These are phyloP conservation scores for Xiphophorus hellerii DNA, from an alignment of 2,113 vertebrate genomes.

Conservation along the genomic window DNA sequence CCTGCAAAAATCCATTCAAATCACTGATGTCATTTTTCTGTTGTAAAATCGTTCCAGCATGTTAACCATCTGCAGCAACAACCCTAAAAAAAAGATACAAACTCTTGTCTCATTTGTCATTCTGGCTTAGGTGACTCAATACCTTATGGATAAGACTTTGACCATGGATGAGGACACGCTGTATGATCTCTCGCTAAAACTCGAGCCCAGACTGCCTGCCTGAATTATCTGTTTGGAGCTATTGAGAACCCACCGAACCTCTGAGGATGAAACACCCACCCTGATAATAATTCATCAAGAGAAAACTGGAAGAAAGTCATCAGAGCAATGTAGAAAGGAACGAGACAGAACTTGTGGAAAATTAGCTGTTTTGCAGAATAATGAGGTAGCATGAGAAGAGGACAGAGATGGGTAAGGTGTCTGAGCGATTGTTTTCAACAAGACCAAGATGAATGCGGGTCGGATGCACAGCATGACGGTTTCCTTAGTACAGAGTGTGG, in stretches of 20 bases:
- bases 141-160: conserved; percentile 93
- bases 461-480: conserved; percentile 29
- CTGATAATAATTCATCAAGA: conserved; percentile 51
- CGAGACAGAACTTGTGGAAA: conserved; percentile 5
- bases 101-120: neutral
- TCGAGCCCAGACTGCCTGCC: conserved; percentile 95
- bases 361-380: conserved; percentile 33
- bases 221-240: conserved; percentile 78
- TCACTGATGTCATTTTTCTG: neutral
- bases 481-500: conserved; percentile 33
- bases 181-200: conserved; percentile 95
- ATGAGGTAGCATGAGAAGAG: conserved; percentile 10
- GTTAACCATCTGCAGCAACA: neutral
- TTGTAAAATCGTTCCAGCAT: neutral
- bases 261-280: conserved; percentile 40
- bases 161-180: conserved; percentile 97
- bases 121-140: conserved; percentile 91
- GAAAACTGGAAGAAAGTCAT: conserved; percentile 34
- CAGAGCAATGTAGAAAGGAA: conserved; percentile 32
- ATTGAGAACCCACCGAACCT: conserved; percentile 42
- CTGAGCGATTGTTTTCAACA: conserved; percentile 15
- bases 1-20: neutral
- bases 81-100: neutral
- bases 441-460: conserved; percentile 3
- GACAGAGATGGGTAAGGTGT: conserved; percentile 10